Evolutionary conservation across 1,140 invertebrate species (phyloP), one percentile per base, ranked within the genome.

Genomic region (Teleopsis dalmanni): DNA sequence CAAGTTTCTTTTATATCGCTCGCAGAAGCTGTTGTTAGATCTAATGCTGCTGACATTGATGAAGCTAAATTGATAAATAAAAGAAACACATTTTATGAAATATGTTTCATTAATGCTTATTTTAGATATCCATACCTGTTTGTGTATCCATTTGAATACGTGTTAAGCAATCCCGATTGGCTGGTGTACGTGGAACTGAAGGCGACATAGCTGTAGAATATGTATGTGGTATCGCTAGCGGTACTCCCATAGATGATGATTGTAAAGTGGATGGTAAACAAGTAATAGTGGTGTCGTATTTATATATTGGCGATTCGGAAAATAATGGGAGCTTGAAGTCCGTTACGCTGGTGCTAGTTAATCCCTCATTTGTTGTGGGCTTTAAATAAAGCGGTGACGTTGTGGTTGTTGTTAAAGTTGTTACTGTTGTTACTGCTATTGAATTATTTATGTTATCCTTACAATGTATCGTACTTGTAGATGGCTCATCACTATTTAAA

Each of bases 141-240:
- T n/a, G n/a, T n/a, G n/a, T n/a, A n/a, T n/a, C n/a, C n/a, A n/a
- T n/a, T n/a, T n/a, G n/a, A n/a, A n/a, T n/a, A n/a, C n/a, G n/a
- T n/a, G n/a, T n/a, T n/a, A n/a, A n/a, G n/a, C n/a, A n/a, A n/a
- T n/a, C n/a, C n/a, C n/a, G n/a, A n/a, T n/a, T n/a, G n/a, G n/a
- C n/a, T n/a, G n/a, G n/a, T n/a, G n/a, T n/a, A n/a, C n/a, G n/a
- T n/a, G n/a, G n/a, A n/a, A n/a, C n/a, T n/a, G n/a, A n/a, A n/a
- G n/a, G n/a, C 25, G 43, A 22, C 29, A 31, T 54, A 18, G 55
- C 25, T 5, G 58, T 57, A 21, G 60, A 56, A 29, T 66, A 66
- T 23, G 60, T 66, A 43, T 66, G 62, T 33, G 62, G 62, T 48
- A 53, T 48, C 46, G 63, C 51, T 40, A 59, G 57, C 18, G 60